These are phyloP conservation scores for Chionoecetes opilio DNA, from an alignment of 1,140 invertebrate species.

Conservation along the genomic window DNA sequence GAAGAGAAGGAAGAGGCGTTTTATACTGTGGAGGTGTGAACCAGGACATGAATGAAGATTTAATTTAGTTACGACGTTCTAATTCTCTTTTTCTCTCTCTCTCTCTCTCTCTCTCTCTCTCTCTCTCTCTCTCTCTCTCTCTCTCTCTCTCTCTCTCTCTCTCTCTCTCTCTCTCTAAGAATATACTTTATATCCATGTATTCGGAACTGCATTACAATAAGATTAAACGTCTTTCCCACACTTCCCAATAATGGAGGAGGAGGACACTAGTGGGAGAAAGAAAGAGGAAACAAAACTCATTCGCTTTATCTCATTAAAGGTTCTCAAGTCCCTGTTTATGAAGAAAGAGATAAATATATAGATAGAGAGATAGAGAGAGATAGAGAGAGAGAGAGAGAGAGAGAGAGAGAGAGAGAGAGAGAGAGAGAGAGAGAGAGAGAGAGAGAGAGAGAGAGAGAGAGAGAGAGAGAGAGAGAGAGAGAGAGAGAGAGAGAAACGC, in stretches of 20 bases:
- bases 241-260: background rate
- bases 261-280: background rate
- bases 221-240: background rate
- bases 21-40: background rate
- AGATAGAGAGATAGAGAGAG: background rate
- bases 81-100: background rate
- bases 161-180: too few species aligned
- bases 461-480: slow-evolving; percentile 8
- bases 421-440: slow-evolving; percentile 8
- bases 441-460: slow-evolving; percentile 8
- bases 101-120: slow-evolving; percentile 24
- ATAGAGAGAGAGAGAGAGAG: too few species aligned
- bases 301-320: background rate
- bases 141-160: background rate
- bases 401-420: slow-evolving; percentile 8
- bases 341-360: background rate
- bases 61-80: background rate
- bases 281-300: background rate
- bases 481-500: background rate
- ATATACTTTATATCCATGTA: background rate
- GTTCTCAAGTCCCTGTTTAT: background rate
- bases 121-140: slow-evolving; percentile 27
- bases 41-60: background rate
- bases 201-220: background rate
- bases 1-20: background rate